These are phyloP conservation scores for Hypanus sabinus DNA, from an alignment of 2,113 vertebrate genomes.

Conservation along the genomic window DNA sequence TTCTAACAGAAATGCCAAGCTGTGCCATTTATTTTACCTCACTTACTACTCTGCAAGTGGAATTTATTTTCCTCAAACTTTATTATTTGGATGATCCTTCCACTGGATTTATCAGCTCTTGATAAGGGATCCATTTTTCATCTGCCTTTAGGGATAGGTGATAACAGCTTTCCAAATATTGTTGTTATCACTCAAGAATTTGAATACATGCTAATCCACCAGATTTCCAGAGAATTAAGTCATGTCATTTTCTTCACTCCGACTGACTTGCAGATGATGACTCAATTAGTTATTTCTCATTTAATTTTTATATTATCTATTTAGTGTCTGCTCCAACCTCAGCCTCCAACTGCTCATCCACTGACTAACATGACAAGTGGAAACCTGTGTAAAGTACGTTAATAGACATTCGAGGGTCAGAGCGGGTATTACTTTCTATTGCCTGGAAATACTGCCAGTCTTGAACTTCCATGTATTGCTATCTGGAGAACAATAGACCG, in stretches of 20 bases:
- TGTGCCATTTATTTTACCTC: neutral
- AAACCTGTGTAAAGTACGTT: neutral
- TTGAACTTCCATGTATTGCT: neutral
- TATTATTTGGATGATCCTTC: neutral
- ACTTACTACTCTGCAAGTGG: too few relatives aligned
- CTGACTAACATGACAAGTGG: neutral
- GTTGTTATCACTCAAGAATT: neutral
- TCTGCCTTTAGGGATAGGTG: neutral
- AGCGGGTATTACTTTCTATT: neutral
- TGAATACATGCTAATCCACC: neutral
- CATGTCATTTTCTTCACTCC: neutral
- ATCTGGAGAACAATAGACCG: neutral
- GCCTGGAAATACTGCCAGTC: neutral
- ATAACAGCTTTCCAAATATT: neutral
- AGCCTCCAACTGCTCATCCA: constrained; percentile 1
- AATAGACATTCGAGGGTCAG: neutral
- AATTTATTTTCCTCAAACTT: neutral
- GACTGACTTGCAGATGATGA: neutral
- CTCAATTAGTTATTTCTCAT: constrained; percentile 13
- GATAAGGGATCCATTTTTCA: neutral
- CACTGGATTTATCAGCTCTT: neutral
- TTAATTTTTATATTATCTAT: neutral
- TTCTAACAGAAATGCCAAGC: neutral
- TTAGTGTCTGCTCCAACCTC: neutral
- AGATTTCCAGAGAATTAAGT: neutral